Evolutionary conservation across 2,113 vertebrate genomes (phyloP).

Genomic region (Glaucomys volans): DNA sequence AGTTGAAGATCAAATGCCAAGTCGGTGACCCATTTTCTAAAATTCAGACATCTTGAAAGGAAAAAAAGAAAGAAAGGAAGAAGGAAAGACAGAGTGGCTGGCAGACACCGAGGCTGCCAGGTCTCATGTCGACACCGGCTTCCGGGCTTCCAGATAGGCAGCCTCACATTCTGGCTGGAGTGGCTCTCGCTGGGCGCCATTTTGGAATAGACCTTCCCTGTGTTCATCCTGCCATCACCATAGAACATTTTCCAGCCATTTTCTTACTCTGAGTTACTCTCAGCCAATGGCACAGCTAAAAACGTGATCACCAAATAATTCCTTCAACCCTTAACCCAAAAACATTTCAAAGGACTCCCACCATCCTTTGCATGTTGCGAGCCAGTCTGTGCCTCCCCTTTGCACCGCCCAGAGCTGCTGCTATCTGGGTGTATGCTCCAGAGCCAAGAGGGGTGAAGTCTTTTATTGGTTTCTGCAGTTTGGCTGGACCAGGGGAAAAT

Average conservation of each 20-base stretch:
- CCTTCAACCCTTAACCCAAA: neutral
- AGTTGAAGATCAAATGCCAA: neutral
- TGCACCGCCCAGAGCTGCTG: neutral
- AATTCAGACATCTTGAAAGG: neutral
- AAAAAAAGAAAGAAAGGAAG: too few relatives aligned
- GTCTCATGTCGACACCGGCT: too few relatives aligned
- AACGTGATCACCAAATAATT: neutral
- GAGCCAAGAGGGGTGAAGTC: too few relatives aligned
- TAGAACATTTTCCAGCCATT: too few relatives aligned
- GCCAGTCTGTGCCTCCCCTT: neutral
- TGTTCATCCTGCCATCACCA: fast-evolving
- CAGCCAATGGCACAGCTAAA: neutral
- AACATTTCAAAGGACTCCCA: neutral
- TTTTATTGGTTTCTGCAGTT: neutral
- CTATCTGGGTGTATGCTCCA: neutral
- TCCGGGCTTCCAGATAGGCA: neutral
- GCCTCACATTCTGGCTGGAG: neutral
- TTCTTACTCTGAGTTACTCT: neutral
- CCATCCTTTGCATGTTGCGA: neutral
- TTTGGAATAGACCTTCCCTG: neutral
- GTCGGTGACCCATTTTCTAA: neutral
- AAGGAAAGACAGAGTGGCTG: neutral
- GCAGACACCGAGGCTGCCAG: neutral
- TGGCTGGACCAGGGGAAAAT: neutral
- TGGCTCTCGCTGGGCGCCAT: neutral